Evolutionary conservation across 2,113 vertebrate genomes (phyloP).

Genomic region (Zootoca vivipara): DNA sequence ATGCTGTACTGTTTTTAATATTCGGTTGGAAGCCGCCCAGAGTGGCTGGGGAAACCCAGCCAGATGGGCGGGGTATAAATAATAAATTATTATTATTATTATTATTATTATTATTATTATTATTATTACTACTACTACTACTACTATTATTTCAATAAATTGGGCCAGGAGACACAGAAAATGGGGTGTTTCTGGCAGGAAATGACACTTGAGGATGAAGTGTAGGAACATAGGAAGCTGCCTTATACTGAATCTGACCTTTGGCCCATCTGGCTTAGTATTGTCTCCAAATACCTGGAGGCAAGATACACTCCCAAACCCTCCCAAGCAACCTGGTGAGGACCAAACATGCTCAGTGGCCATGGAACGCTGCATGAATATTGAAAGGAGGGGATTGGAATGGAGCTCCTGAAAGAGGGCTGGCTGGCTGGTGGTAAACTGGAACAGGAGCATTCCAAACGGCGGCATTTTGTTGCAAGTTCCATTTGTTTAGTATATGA

Average conservation of each 20-base stretch:
- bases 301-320: no score
- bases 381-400: not conserved
- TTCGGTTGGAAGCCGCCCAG: no score
- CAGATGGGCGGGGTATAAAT: no score
- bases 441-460: no score
- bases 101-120: no score
- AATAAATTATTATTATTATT: no score
- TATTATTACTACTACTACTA: no score
- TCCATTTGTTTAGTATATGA: not conserved
- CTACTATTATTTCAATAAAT: no score
- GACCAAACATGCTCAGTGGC: not conserved
- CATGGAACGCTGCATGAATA: not conserved
- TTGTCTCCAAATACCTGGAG: no score
- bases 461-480: not conserved
- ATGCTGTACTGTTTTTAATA: no score
- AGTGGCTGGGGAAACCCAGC: no score
- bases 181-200: not conserved
- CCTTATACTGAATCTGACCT: not conserved
- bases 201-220: not conserved
- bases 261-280: not conserved
- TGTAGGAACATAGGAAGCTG: not conserved
- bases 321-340: not conserved
- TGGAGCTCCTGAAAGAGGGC: not conserved
- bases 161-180: no score
- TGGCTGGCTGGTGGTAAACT: not conserved